Evolutionary conservation across 2,113 vertebrate species (phyloP).

Genomic region (Lycaon pictus): DNA sequence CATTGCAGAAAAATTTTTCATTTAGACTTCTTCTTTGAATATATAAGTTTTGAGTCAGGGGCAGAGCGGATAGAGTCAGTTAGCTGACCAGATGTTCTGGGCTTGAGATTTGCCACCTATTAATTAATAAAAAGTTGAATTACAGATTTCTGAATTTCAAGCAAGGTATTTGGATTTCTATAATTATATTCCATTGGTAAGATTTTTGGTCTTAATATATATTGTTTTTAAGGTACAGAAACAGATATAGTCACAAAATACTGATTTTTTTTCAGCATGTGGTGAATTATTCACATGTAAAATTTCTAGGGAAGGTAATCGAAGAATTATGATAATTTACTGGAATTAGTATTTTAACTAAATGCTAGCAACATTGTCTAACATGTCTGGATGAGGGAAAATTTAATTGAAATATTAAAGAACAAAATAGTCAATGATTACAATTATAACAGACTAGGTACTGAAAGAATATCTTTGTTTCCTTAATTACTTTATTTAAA

Average conservation of each 20-base stretch:
- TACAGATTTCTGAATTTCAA: constrained; percentile 10
- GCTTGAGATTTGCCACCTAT: background rate
- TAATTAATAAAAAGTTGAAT: constrained; percentile 25
- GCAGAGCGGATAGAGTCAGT: background rate
- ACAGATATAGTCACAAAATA: background rate
- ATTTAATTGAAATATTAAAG: constrained; percentile 2
- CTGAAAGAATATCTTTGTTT: background rate
- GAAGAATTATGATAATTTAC: background rate
- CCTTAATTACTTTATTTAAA: background rate
- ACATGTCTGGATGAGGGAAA: background rate
- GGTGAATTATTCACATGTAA: background rate
- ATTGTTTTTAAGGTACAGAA: background rate
- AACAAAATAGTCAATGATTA: constrained; percentile 9
- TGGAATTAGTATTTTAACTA: background rate
- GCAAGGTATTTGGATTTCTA: background rate
- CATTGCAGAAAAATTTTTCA: background rate
- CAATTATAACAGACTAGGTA: background rate
- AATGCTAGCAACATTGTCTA: background rate
- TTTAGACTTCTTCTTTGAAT: constrained; percentile 8
- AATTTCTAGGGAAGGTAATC: background rate
- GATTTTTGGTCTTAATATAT: background rate
- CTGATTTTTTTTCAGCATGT: background rate
- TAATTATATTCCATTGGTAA: background rate
- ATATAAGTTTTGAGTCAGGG: background rate
- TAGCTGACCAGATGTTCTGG: background rate